Conservation (phyloP, 2,888 invertebrate species). For the Petrolisthes cinctipes region DNA sequence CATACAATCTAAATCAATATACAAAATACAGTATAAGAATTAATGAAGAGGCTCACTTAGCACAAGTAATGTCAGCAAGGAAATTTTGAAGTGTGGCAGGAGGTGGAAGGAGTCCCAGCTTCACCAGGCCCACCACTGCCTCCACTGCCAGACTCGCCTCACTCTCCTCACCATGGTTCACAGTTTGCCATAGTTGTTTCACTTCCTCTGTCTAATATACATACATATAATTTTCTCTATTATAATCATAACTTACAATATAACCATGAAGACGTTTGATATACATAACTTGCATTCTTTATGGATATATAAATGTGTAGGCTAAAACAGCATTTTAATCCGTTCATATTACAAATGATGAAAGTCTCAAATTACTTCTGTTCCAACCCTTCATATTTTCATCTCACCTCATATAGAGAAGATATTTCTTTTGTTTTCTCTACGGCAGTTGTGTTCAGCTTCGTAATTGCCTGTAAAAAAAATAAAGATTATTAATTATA, state of each 20-base stretch:
- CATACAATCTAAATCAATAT: neutral
- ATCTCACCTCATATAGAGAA: conserved; percentile 43
- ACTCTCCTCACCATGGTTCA: conserved; percentile 45
- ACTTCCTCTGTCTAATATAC: conserved; percentile 52
- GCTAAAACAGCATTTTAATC: too few relatives aligned
- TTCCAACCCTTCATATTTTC: too few relatives aligned
- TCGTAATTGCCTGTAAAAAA: conserved; percentile 48
- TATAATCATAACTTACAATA: too few relatives aligned
- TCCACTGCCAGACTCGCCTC: conserved; percentile 58
- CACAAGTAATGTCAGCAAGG: conserved; percentile 51
- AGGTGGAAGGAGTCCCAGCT: conserved; percentile 31
- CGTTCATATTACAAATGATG: too few relatives aligned
- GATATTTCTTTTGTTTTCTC: conserved; percentile 19
- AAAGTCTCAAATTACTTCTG: too few relatives aligned
- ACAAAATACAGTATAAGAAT: neutral
- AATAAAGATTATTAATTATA: neutral
- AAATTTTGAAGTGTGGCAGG: conserved; percentile 59
- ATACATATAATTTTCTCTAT: too few relatives aligned
- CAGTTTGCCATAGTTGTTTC: conserved; percentile 51
- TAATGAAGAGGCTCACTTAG: conserved; percentile 46
- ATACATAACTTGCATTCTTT: too few relatives aligned
- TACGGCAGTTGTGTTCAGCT: conserved; percentile 29
- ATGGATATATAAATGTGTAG: too few relatives aligned
- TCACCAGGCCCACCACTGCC: conserved; percentile 37
- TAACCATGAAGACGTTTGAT: too few relatives aligned